Conservation (phyloP, 2,888 invertebrate genomes). For the Eristalis arbustorum region DNA sequence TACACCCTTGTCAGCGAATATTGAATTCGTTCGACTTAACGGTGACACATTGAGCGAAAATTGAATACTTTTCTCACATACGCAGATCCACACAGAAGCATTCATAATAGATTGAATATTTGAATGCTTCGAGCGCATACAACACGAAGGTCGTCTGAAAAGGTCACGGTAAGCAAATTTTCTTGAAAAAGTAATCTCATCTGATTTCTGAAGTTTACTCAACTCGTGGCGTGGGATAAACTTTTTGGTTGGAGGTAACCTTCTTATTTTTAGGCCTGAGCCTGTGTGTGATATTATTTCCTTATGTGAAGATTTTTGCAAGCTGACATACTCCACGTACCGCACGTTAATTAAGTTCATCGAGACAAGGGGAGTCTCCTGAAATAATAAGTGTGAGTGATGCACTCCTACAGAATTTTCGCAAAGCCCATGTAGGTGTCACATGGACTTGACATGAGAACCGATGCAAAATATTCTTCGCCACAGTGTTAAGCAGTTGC, state of each 20-base stretch:
- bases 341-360: not conserved
- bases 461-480: not conserved
- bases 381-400: not conserved
- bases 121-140: not conserved
- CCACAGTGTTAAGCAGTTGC: not conserved
- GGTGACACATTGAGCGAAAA: not conserved
- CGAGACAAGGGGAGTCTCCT: not conserved
- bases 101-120: not conserved
- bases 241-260: not conserved
- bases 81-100: not conserved
- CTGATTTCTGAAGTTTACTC: not conserved
- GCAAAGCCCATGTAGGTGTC: not conserved
- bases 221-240: not conserved
- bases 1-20: not conserved
- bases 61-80: not conserved
- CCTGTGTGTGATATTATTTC: not conserved
- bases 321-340: not conserved
- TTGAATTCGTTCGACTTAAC: not conserved
- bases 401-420: not conserved
- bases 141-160: not conserved
- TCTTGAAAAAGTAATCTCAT: not conserved
- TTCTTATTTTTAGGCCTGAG: not conserved
- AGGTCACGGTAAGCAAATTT: not conserved
- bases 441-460: not conserved
- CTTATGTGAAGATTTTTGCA: not conserved